These are phyloP conservation scores for Eremophila alpestris DNA, from an alignment of 2,797 vertebrate genomes.

Conservation along the genomic window DNA sequence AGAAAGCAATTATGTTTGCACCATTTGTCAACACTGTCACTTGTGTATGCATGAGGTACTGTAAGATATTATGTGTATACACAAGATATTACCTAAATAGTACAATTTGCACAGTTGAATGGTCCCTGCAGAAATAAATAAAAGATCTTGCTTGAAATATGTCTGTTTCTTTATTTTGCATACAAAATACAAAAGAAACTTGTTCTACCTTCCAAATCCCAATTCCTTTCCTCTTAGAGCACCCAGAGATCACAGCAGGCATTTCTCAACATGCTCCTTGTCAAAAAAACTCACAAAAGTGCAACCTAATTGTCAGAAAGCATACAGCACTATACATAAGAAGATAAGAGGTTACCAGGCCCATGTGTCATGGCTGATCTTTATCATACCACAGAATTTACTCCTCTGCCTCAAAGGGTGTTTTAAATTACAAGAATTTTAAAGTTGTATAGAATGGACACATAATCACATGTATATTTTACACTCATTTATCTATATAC, in stretches of 20 bases:
- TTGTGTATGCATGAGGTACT: background rate
- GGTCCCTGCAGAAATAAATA: background rate
- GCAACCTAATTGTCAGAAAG: background rate
- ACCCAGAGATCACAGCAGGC: background rate
- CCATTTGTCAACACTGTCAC: background rate
- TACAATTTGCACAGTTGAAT: background rate
- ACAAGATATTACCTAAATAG: background rate
- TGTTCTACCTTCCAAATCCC: background rate
- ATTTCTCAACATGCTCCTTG: background rate
- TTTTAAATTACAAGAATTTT: background rate
- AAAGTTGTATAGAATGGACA: background rate
- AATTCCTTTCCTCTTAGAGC: background rate
- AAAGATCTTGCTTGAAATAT: background rate
- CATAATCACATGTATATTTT: background rate
- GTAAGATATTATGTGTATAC: background rate
- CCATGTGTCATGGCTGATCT: background rate
- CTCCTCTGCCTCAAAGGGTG: rapidly evolving
- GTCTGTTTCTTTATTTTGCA: background rate
- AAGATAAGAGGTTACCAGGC: background rate
- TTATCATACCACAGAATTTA: background rate
- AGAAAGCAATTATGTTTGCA: background rate
- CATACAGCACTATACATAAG: background rate
- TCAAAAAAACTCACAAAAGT: background rate
- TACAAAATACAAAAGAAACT: background rate
- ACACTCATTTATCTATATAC: no score